A percentile compares a stretch with the other conserved stretches of the same genome.
Conservation (phyloP, 2,113 vertebrate species). For the Anoura caudifer region DNA sequence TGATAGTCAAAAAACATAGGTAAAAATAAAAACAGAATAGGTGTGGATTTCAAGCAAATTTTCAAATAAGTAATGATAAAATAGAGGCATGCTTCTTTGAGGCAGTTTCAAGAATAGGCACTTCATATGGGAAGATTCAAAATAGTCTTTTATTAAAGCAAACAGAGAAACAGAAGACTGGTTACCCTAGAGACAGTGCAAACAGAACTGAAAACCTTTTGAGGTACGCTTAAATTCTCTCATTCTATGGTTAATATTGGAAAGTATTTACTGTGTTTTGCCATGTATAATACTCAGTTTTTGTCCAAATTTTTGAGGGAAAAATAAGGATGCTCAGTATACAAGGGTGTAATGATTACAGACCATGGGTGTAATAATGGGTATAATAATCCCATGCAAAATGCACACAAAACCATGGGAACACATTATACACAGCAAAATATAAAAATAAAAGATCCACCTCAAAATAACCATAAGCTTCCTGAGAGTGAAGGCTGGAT, state of each 20-base stretch:
- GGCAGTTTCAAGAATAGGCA: not conserved
- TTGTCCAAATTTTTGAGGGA: too few relatives aligned
- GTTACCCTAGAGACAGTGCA: not conserved
- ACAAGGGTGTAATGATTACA: too few relatives aligned
- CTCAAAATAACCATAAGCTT: not conserved
- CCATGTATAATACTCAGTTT: too few relatives aligned
- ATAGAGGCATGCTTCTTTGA: not conserved
- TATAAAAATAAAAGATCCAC: conserved; percentile 20
- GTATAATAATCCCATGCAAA: too few relatives aligned
- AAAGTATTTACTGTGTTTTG: not conserved
- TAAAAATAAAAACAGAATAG: not conserved
- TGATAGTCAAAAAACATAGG: not conserved
- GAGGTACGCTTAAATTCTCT: not conserved
- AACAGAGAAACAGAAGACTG: not conserved
- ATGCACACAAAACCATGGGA: too few relatives aligned
- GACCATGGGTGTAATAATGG: too few relatives aligned
- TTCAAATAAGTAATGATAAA: not conserved
- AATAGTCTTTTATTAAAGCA: not conserved
- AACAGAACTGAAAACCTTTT: not conserved
- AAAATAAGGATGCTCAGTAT: too few relatives aligned
- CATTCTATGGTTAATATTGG: not conserved
- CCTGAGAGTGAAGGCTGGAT: not conserved
- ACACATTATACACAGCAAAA: too few relatives aligned
- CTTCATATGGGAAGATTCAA: not conserved
- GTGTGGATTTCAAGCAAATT: not conserved